Evolutionary conservation across 2,113 vertebrate genomes (phyloP).

Genomic region (Xyliphius kryptos): DNA sequence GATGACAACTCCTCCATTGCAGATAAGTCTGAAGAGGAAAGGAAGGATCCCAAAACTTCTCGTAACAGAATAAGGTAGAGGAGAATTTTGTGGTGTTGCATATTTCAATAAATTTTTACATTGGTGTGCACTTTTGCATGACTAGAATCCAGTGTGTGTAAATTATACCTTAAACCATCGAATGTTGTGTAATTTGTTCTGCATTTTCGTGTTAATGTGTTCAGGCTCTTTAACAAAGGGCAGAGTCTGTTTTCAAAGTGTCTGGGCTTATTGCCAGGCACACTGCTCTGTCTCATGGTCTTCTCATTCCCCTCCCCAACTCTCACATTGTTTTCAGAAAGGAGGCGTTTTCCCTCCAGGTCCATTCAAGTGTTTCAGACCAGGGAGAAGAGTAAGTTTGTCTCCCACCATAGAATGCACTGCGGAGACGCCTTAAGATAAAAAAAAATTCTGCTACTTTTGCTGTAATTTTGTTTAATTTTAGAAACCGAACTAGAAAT

Average conservation of each 20-base stretch:
- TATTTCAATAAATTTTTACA: no score
- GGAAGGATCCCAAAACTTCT: slow-evolving; percentile 79
- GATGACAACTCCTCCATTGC: slow-evolving; percentile 80
- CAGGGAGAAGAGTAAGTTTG: slow-evolving; percentile 52
- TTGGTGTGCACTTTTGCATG: no score
- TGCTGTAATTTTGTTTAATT: no score
- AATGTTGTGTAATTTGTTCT: no score
- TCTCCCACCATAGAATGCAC: slow-evolving; percentile 34
- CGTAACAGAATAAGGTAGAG: slow-evolving; percentile 78
- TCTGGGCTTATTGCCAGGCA: slow-evolving; percentile 25
- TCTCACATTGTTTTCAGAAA: slow-evolving; percentile 70
- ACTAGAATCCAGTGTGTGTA: no score
- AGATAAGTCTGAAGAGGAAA: slow-evolving; percentile 88
- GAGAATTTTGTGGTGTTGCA: no score
- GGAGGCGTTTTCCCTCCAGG: slow-evolving; percentile 72
- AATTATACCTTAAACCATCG: no score
- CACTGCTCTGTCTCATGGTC: slow-evolving; percentile 34
- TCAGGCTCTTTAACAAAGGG: no score
- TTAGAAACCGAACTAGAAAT: no score
- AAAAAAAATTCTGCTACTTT: no score
- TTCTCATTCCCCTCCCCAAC: slow-evolving; percentile 47
- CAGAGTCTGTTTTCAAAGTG: no score
- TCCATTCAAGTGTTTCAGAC: slow-evolving; percentile 68
- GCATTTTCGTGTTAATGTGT: no score
- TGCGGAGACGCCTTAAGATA: slow-evolving; percentile 13